Percentiles rank a stretch among this genome's conserved stretches.
phyloP scores from a whole-genome alignment of 2,888 invertebrate species.

The Calameuta pallipes region DNA sequence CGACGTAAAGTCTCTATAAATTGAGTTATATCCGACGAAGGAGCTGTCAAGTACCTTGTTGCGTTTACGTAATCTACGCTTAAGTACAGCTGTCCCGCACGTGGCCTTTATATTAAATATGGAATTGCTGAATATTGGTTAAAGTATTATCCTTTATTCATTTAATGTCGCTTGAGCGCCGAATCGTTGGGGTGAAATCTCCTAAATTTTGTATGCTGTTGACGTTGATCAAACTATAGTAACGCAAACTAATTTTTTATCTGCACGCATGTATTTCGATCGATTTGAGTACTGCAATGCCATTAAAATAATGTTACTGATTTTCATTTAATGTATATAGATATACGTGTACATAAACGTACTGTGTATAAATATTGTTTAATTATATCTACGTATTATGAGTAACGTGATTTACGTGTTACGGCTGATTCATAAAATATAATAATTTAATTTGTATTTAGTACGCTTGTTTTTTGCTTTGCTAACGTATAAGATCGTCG shows the following conservation, averaged over 20 bases:
- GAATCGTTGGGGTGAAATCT: background rate
- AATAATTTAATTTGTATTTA: too few species aligned
- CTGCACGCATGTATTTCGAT: background rate
- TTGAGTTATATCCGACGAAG: conserved; percentile 50
- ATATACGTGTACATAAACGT: too few species aligned
- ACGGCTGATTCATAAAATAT: too few species aligned
- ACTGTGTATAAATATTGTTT: too few species aligned
- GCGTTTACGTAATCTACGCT: conserved; percentile 51
- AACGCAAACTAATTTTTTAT: background rate
- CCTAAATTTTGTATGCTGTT: background rate
- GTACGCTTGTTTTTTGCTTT: too few species aligned
- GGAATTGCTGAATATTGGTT: conserved; percentile 14
- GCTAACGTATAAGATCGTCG: too few species aligned
- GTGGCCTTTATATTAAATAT: conserved; percentile 41
- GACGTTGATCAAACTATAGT: background rate
- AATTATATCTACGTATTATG: too few species aligned
- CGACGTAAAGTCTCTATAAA: conserved; percentile 12
- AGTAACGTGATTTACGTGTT: too few species aligned
- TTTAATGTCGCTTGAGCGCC: background rate
- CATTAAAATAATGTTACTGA: too few species aligned
- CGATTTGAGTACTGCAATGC: background rate
- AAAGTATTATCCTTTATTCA: background rate
- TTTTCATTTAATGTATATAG: too few species aligned
- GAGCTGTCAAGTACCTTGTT: conserved; percentile 41
- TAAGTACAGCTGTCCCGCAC: conserved; percentile 11